These are phyloP conservation scores for Poeciliopsis prolifica DNA, from an alignment of 2,113 vertebrate species.

Conservation along the genomic window DNA sequence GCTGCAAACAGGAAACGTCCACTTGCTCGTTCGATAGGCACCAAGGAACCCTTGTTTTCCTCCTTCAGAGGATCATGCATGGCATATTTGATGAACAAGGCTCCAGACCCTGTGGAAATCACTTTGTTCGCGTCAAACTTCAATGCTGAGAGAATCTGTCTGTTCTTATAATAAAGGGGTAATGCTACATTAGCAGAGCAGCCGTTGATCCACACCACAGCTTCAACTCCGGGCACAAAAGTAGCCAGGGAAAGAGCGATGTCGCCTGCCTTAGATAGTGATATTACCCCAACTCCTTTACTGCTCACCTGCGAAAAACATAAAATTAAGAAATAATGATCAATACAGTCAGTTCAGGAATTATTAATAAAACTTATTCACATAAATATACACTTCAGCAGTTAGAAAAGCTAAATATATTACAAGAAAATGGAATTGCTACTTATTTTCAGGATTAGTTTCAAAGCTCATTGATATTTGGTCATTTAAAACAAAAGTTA, in stretches of 20 bases:
- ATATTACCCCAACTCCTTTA: conserved; percentile 29
- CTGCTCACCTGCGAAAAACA: conserved; percentile 21
- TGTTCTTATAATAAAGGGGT: conserved; percentile 9
- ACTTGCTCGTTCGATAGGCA: conserved; percentile 77
- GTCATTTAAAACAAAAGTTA: too few relatives aligned
- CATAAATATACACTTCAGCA: too few relatives aligned
- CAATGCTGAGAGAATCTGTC: conserved; percentile 9
- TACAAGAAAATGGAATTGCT: too few relatives aligned
- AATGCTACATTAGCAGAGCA: neutral
- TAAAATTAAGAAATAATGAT: neutral
- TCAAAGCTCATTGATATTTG: too few relatives aligned
- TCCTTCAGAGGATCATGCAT: conserved; percentile 10
- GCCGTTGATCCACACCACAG: conserved; percentile 31
- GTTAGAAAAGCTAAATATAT: too few relatives aligned
- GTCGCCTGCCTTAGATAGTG: neutral
- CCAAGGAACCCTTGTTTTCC: conserved; percentile 59
- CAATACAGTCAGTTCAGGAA: neutral
- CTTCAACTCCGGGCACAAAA: neutral
- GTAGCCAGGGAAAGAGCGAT: conserved; percentile 20
- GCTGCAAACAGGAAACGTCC: conserved; percentile 78
- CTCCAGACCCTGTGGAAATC: conserved; percentile 14
- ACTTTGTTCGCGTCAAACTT: neutral
- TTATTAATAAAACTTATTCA: too few relatives aligned
- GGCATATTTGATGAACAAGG: neutral
- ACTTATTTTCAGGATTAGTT: too few relatives aligned